These are phyloP conservation scores for Vicugna pacos DNA, from an alignment of 2,113 vertebrate species.

Conservation along the genomic window DNA sequence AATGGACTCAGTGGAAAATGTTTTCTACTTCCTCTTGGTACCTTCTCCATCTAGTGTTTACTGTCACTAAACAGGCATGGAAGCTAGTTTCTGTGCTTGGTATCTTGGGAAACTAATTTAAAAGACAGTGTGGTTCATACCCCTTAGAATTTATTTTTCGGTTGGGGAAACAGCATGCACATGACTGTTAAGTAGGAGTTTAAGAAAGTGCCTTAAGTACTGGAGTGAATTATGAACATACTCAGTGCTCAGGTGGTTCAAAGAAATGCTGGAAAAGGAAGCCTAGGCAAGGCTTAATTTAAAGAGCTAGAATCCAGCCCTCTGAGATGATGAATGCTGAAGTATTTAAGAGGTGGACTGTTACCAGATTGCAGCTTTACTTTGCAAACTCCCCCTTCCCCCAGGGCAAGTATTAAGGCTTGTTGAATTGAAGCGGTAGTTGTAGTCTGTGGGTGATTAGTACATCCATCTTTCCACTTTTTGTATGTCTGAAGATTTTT, in stretches of 20 bases:
- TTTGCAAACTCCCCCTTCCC: not conserved
- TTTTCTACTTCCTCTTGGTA: not conserved
- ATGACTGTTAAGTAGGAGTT: not conserved
- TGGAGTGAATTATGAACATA: not conserved
- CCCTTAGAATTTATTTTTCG: slow-evolving; percentile 30
- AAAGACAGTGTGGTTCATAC: not conserved
- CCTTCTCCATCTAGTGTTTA: not conserved
- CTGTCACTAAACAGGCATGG: not conserved
- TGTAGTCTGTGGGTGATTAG: not conserved
- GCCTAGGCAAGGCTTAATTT: not conserved
- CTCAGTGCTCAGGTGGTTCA: not conserved
- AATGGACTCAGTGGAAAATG: slow-evolving; percentile 1
- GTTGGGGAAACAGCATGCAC: not conserved
- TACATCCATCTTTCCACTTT: slow-evolving; percentile 7
- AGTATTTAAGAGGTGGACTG: not conserved
- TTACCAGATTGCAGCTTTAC: not conserved
- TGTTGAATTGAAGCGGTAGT: not conserved
- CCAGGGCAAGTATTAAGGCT: not conserved
- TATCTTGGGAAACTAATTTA: slow-evolving; percentile 29
- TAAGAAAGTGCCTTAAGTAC: slow-evolving; percentile 22
- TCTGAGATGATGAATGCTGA: not conserved
- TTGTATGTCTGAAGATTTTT: slow-evolving; percentile 2
- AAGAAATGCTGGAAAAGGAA: not conserved
- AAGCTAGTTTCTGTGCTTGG: slow-evolving; percentile 39
- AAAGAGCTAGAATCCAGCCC: not conserved